Base-by-base conservation (phyloP, 2,888 invertebrate species). In the Eumacrocentrus americanus region DNA sequence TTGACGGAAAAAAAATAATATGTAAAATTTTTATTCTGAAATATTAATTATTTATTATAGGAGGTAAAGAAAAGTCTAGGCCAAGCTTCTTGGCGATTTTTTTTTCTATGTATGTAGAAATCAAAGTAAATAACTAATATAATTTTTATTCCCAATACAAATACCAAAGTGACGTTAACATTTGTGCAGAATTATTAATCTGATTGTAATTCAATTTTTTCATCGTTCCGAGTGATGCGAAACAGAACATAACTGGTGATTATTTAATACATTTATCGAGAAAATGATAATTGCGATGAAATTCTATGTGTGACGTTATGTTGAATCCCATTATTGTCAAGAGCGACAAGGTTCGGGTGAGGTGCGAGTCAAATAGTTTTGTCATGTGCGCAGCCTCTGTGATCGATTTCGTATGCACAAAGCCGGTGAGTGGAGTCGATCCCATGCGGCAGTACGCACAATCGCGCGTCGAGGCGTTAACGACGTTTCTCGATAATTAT, bases 401-500 rank as follows among this genome's bases (percentile, higher is more conserved):
- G 29, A 54, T 44, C 29, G 42, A 42, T 54, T 29, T 18, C 20
- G 54, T 18, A 12, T 42, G n/a, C 29, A 25, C 44, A 54, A 44
- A 44, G 29, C 50, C 35, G 44, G 29, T 29, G 56, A 56, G 51
- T 42, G 54, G 38, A 29, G 35, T 48, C 37, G n/a, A 50, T 60
- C 35, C 44, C 34, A 29, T n/a, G 38, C 34, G 9, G 5, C 5
- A 9, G 7, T 16, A 58, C 42, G 59, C 58, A 37, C 58, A 51
- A 52, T 58, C 57, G 58, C 38, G 52, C 48, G 60, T 52, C 65
- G 58, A 62, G 58, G 46, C 58, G 60, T 56, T 65, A 65, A 63
- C 65, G 60, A 65, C 44, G 65, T 61, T 65, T 60, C 63, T 46
- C 65, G 58, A 65, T 62, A 65, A 65, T 65, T 63, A 65, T 65